Percentiles rank a stretch among this genome's conserved stretches.
Conservation (phyloP, 1,140 invertebrate species). For the Calephelis virginiensis region DNA sequence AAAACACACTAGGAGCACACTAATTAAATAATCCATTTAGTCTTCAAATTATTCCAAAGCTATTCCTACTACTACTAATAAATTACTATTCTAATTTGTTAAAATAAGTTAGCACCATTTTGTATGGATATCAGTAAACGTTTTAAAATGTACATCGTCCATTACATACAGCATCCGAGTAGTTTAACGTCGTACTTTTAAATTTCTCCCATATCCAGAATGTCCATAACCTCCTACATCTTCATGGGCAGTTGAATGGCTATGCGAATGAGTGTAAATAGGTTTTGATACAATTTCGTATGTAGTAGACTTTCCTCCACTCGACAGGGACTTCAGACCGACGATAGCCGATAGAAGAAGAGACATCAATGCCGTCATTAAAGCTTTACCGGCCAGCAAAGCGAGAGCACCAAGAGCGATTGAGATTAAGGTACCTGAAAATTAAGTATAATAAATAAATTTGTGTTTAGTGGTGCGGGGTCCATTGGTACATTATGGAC, state of each 20-base stretch:
- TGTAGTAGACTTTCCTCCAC: slow-evolving; percentile 85
- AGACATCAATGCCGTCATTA: slow-evolving; percentile 90
- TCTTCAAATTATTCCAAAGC: neutral
- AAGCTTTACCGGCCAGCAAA: slow-evolving; percentile 88
- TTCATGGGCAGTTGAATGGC: slow-evolving; percentile 84
- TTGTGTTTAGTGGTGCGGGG: no score
- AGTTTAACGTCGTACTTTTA: slow-evolving; percentile 46
- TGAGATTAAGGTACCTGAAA: slow-evolving; percentile 84
- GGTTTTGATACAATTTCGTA: slow-evolving; percentile 92
- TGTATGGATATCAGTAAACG: no score
- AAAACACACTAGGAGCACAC: no score
- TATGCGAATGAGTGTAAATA: slow-evolving; percentile 84
- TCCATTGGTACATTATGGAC: no score
- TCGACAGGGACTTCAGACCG: slow-evolving; percentile 85
- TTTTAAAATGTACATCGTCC: no score
- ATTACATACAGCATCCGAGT: no score
- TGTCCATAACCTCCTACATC: slow-evolving; percentile 82
- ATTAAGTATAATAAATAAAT: neutral
- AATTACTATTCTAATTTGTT: no score
- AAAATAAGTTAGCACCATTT: no score
- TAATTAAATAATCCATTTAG: neutral
- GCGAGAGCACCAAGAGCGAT: slow-evolving; percentile 87
- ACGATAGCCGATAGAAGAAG: slow-evolving; percentile 87
- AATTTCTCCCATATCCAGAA: slow-evolving; percentile 79
- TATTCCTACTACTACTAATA: neutral